These are phyloP conservation scores for Deroptyus accipitrinus DNA, from an alignment of 2,113 vertebrate species.

Conservation along the genomic window DNA sequence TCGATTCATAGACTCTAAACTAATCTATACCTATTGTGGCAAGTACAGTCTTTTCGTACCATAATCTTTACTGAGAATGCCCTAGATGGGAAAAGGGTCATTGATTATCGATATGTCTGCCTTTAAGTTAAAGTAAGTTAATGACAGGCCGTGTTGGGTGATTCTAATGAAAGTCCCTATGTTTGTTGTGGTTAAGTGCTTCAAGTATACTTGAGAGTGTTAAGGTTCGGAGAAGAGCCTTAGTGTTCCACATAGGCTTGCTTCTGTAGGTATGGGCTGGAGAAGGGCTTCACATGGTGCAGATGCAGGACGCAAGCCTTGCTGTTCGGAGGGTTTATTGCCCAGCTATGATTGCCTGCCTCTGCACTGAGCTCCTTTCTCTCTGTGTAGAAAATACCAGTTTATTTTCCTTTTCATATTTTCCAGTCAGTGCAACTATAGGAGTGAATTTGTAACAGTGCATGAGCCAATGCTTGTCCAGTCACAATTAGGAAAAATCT, in stretches of 20 bases:
- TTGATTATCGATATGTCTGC: neutral
- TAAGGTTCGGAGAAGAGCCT: neutral
- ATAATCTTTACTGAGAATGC: neutral
- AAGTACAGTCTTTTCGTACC: constrained; percentile 43
- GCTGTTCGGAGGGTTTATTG: neutral
- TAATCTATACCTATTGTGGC: constrained; percentile 99
- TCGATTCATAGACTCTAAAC: constrained; percentile 95
- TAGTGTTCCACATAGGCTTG: neutral
- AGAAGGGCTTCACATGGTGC: neutral
- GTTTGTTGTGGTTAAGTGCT: neutral
- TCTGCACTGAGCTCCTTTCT: neutral
- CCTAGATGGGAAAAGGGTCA: neutral
- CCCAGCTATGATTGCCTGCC: neutral
- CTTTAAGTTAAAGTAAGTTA: neutral
- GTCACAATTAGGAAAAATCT: neutral
- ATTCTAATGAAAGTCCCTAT: neutral
- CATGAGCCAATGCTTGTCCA: neutral
- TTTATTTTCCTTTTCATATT: neutral
- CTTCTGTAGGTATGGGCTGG: neutral
- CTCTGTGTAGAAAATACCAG: neutral
- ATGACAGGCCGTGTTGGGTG: neutral
- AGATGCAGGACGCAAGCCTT: neutral
- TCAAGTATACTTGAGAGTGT: neutral
- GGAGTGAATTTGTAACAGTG: neutral
- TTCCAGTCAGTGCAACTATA: neutral